phyloP scores from a whole-genome alignment of 1,140 invertebrate species.

The Papilio xuthus region DNA sequence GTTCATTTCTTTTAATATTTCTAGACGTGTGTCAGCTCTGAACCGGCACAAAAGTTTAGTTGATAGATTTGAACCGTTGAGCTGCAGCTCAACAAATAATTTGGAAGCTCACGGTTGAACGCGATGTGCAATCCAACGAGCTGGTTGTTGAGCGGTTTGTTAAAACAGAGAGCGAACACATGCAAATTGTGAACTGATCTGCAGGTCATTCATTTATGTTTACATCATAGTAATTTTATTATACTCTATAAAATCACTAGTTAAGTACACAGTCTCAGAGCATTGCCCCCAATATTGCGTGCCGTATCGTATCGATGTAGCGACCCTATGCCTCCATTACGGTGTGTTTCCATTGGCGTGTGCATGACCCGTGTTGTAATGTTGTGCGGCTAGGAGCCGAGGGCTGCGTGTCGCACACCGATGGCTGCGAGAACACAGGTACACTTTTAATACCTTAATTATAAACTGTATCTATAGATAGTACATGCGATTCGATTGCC shows the following conservation, averaged over 20 bases:
- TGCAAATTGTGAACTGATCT: no score
- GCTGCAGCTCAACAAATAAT: no score
- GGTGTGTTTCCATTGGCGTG: slow-evolving; percentile 55
- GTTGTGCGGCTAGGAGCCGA: slow-evolving; percentile 85
- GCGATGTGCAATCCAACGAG: no score
- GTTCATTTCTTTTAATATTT: no score
- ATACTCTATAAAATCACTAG: not conserved
- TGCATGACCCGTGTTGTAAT: slow-evolving; percentile 80
- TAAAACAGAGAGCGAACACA: no score
- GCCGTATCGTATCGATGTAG: slow-evolving; percentile 46
- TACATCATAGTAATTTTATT: not conserved
- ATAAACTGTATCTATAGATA: not conserved
- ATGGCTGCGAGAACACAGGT: slow-evolving; percentile 94
- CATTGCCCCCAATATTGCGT: slow-evolving; percentile 28
- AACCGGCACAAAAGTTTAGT: no score
- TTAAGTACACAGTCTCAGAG: slow-evolving; percentile 5
- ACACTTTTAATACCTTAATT: slow-evolving; percentile 50
- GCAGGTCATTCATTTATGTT: no score
- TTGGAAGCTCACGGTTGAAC: no score
- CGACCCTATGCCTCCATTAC: slow-evolving; percentile 55
- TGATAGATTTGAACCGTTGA: no score
- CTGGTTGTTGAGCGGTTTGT: no score
- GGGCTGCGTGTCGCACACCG: slow-evolving; percentile 92
- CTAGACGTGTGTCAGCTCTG: no score
- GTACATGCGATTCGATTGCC: not conserved